Evolutionary conservation across 1,140 invertebrate species (phyloP), one percentile per base, ranked within the genome.

Genomic region (Protaetia brevitarsis): DNA sequence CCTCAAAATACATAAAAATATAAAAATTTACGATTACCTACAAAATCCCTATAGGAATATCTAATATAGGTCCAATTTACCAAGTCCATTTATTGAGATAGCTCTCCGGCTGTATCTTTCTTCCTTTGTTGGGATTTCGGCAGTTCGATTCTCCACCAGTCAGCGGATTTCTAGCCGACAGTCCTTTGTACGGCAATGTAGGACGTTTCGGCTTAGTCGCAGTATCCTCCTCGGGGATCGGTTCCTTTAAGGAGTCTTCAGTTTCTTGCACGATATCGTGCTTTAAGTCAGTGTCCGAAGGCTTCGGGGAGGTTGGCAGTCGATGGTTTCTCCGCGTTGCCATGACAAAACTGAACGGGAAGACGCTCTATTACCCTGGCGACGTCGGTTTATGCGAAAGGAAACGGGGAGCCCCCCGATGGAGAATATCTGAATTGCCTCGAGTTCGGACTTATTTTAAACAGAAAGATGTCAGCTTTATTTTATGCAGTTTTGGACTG

Each of bases 291-390:
- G 3, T 51, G 37, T 11, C 7, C 6, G 10, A 11, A 31, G 5
- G 1, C 4, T 37, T 36, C 30, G 2, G 8, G 16, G 41, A 21
- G 16, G 34, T 10, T n/a, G 41, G 16, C 19, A 51, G 16, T 51
- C 16, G n/a, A 19, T 2, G 26, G 1, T 21, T 1, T 51, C 11
- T 51, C 19, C 10, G 3, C 11, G 16, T 34, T 66, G 7, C 65
- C 65, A n/a, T n/a, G 36, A 66, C 56, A 57, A 36, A 62, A 16
- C 65, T 60, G 28, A 51, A 23, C 16, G 65, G 65, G 57, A 66
- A 66, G 1, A 66, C 65, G 51, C 36, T 66, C 59, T 66, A 11
- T 11, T 56, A 13, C 4, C 27, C 23, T 26, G 29, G 10, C 65
- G 27, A 11, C 37, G n/a, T 7, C 65, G 41, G 21, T 63, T 62